These are phyloP conservation scores for Drosophila nigritarsus DNA, from an alignment of 2,888 invertebrate genomes.

Conservation along the genomic window DNA sequence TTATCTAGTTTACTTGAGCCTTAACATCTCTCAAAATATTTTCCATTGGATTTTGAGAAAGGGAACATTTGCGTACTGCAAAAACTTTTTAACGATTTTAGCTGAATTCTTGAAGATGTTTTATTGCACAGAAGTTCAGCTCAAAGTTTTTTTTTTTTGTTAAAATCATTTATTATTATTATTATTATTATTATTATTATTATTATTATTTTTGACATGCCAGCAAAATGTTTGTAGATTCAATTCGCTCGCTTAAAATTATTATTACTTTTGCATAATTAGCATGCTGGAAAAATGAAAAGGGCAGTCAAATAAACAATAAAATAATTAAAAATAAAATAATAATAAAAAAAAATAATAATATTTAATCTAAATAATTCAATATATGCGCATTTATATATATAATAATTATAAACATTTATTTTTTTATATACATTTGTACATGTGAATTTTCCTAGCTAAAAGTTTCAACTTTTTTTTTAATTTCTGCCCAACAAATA, in stretches of 20 bases:
- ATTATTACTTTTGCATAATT: not conserved
- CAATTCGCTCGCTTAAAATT: not conserved
- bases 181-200: not conserved
- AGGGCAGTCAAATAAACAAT: not conserved
- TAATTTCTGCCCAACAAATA: too few species aligned
- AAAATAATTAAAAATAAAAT: not conserved
- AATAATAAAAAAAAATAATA: too few species aligned
- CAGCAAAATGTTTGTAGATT: not conserved
- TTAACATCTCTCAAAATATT: not conserved
- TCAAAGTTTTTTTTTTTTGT: rapidly evolving
- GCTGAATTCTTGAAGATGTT: not conserved
- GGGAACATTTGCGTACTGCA: not conserved
- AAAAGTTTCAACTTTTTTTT: not conserved
- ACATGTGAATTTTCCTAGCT: not conserved
- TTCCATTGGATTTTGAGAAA: not conserved
- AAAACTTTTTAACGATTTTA: not conserved
- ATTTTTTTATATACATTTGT: not conserved
- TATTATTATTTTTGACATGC: not conserved
- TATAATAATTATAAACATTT: too few species aligned
- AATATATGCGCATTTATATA: not conserved
- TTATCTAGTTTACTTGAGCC: not conserved
- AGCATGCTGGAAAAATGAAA: not conserved
- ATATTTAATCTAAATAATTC: not conserved
- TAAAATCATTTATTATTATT: not conserved
- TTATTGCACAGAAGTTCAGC: not conserved